Base-by-base conservation (phyloP, 2,113 vertebrate genomes). In the Petroica traversi region DNA sequence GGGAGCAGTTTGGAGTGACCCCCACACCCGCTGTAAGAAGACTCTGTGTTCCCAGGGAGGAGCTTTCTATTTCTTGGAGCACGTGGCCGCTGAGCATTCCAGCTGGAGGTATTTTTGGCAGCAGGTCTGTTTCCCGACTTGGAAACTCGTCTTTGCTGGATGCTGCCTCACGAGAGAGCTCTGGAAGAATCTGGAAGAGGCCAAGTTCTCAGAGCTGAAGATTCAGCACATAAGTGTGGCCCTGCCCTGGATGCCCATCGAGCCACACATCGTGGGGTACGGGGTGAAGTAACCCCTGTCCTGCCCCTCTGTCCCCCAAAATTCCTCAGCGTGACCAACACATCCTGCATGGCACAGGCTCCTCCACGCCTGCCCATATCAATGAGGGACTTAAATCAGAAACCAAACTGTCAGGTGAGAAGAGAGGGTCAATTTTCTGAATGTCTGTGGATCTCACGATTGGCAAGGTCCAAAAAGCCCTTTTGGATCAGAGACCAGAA, bases 11-110 rank as follows among this genome's bases (percentile, higher is more conserved):
- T 10, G 5, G 49, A 4, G 0, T 49, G 63, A 69, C 63, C 88
- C 62, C 55, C 54, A 41, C 29, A 19, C 26, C n/a, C 12, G 5
- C 72, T 31, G 6, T 31, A 28, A 74, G 31, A 43, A 62, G 33
- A 38, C 69, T 89, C 88, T 85, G 19, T 93, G 74, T 81, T 52
- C 88, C 93, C 96, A 99, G 99, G 99, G 98, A 79, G 99, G 99
- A 6, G 97, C 97, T 19, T 98, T 99, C 85, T 99, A 98, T 95
- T 99, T 99, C 94, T 40, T 99, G 69, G 99, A 99, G 89, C 99
- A 99, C 1, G 98, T 99, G 63, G 98, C 97, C 0, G 98, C 98
- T 3, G 97, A 98, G 8, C 96, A 36, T 10, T 98, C 97, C 75
- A 98, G 97, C 77, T 98, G 98, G 98, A 97, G 31, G 14, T 96